Percentiles rank a stretch among this genome's conserved stretches.
These are phyloP conservation scores for Blastobasis adustella DNA, from an alignment of 2,888 invertebrate genomes.

Conservation along the genomic window DNA sequence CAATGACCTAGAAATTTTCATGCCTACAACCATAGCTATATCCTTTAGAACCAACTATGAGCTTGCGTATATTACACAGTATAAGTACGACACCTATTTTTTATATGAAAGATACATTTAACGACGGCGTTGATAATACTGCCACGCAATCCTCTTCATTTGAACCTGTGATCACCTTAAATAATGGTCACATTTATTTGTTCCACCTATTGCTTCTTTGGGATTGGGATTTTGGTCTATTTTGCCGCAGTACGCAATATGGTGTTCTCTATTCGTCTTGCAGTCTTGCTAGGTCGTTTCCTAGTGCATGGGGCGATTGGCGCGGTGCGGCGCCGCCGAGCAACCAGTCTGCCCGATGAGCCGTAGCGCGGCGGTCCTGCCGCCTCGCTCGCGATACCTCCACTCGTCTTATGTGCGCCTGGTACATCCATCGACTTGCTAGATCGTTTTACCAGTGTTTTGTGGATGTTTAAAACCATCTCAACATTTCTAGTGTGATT, in stretches of 20 bases:
- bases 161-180: too few relatives aligned
- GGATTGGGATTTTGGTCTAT: conserved; percentile 7
- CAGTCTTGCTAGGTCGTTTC: conserved; percentile 46
- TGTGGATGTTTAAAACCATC: too few relatives aligned
- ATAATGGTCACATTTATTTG: background rate
- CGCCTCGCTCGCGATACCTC: conserved; percentile 45
- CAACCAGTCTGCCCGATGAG: conserved; percentile 67
- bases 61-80: conserved; percentile 2
- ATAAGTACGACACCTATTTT: conserved; percentile 11
- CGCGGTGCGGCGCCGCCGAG: conserved; percentile 26
- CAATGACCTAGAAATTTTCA: too few relatives aligned
- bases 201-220: conserved; percentile 4
- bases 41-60: too few relatives aligned
- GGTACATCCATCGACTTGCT: conserved; percentile 19
- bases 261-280: conserved; percentile 11
- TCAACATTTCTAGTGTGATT: conserved; percentile 1
- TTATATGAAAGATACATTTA: background rate
- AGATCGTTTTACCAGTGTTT: too few relatives aligned
- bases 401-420: conserved; percentile 32
- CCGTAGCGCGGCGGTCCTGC: conserved; percentile 71
- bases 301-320: conserved; percentile 40
- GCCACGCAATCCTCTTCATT: too few relatives aligned
- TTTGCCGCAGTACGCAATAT: conserved; percentile 4
- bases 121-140: too few relatives aligned
- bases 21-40: too few relatives aligned